Conservation (phyloP, 2,888 invertebrate genomes). For the Hesperia comma region DNA sequence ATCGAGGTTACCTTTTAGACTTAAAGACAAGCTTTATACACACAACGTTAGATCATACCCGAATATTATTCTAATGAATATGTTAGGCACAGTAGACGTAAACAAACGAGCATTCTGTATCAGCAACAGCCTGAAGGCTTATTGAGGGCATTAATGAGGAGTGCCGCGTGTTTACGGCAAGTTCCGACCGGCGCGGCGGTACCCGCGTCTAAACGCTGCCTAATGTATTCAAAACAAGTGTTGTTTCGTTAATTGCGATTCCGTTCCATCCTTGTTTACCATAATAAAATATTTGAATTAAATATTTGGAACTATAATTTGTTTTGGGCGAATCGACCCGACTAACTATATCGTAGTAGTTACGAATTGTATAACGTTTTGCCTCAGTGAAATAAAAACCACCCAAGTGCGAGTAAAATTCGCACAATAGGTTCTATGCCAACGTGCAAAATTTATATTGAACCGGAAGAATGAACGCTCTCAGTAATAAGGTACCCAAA, state of each 20-base stretch:
- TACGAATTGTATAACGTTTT: too few species aligned
- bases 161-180: constrained; percentile 2
- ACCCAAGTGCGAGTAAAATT: too few species aligned
- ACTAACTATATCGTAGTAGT: too few species aligned
- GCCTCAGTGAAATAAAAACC: too few species aligned
- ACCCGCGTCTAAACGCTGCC: background rate
- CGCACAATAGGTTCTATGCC: too few species aligned
- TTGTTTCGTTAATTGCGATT: constrained; percentile 2
- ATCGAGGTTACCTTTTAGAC: too few species aligned
- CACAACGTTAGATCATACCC: too few species aligned
- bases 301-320: background rate
- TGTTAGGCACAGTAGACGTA: background rate
- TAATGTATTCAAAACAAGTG: constrained; percentile 13
- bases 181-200: background rate
- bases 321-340: background rate
- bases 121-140: constrained; percentile 3
- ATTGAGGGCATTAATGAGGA: constrained; percentile 3
- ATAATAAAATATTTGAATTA: background rate
- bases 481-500: too few species aligned
- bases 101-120: background rate
- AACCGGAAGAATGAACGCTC: too few species aligned
- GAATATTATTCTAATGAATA: too few species aligned
- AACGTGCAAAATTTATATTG: too few species aligned
- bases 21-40: too few species aligned
- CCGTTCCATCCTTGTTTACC: background rate